These are phyloP conservation scores for Sinelater perroti DNA, from an alignment of 2,888 invertebrate genomes.

Conservation along the genomic window DNA sequence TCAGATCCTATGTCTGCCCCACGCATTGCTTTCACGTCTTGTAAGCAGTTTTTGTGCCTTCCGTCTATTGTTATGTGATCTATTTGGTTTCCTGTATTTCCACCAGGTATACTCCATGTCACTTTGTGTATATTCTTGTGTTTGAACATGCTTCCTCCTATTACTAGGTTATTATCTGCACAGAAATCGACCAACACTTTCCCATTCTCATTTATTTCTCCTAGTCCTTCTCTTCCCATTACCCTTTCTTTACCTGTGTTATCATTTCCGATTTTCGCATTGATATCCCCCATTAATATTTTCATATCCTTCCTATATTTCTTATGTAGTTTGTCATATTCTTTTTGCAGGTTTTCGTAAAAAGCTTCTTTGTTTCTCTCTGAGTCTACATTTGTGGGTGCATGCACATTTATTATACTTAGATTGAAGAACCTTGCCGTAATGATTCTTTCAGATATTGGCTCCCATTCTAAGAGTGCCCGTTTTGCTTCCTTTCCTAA, in stretches of 20 bases:
- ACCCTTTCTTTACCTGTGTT: neutral
- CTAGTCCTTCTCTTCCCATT: neutral
- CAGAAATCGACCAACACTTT: neutral
- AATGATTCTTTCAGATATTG: neutral
- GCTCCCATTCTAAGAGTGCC: neutral
- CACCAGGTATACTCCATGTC: neutral
- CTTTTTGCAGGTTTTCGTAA: neutral
- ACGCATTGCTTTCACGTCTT: slow-evolving; percentile 1
- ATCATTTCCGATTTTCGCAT: neutral
- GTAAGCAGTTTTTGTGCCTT: slow-evolving; percentile 4
- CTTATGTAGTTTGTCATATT: neutral
- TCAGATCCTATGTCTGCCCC: slow-evolving; percentile 1
- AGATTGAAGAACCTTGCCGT: neutral
- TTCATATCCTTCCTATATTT: neutral
- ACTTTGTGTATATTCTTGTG: neutral
- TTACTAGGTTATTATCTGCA: neutral
- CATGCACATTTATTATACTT: neutral
- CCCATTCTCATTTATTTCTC: neutral
- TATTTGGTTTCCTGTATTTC: slow-evolving; percentile 5
- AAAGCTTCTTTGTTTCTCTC: neutral
- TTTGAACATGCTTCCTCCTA: neutral
- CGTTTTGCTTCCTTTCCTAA: neutral
- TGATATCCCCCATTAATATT: slow-evolving; percentile 1
- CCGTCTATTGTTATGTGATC: neutral
- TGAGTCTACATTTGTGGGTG: neutral